Evolutionary conservation across 2,888 invertebrate species (phyloP).

Genomic region (Zootermopsis nevadensis): DNA sequence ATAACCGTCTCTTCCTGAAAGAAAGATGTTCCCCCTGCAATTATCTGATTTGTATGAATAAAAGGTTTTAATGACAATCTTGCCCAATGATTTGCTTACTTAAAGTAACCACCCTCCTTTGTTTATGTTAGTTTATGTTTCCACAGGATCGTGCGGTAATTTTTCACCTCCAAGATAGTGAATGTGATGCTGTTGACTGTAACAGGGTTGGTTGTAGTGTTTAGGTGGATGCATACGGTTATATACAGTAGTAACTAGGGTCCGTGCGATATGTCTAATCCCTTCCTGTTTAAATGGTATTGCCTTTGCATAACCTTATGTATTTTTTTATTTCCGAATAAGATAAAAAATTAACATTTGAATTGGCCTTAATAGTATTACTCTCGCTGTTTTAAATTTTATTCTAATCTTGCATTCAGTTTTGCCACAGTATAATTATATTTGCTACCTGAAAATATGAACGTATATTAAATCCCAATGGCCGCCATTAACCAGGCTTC

Average conservation of each 20-base stretch:
- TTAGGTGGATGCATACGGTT: background rate
- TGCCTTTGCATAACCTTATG: background rate
- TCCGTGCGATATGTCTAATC: background rate
- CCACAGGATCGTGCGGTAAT: background rate
- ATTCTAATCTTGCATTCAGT: too few species aligned
- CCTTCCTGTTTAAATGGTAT: background rate
- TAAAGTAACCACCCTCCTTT: background rate
- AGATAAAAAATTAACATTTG: background rate
- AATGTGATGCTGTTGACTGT: background rate
- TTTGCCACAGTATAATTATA: too few species aligned
- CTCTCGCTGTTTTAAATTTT: too few species aligned
- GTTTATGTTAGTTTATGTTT: background rate
- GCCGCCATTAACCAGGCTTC: too few species aligned
- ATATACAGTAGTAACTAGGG: too few species aligned
- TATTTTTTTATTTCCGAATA: background rate
- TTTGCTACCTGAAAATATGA: too few species aligned
- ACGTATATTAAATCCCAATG: too few species aligned
- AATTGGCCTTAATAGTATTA: too few species aligned
- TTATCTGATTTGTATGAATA: background rate
- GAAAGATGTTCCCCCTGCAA: background rate
- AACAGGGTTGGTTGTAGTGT: background rate
- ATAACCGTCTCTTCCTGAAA: background rate
- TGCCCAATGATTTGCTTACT: slow-evolving; percentile 2
- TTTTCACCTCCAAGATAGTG: background rate
- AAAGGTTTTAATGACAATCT: background rate